Evolutionary conservation across 2,888 invertebrate genomes (phyloP), one percentile per base, ranked within the genome.

Genomic region (Synergus japonicus): DNA sequence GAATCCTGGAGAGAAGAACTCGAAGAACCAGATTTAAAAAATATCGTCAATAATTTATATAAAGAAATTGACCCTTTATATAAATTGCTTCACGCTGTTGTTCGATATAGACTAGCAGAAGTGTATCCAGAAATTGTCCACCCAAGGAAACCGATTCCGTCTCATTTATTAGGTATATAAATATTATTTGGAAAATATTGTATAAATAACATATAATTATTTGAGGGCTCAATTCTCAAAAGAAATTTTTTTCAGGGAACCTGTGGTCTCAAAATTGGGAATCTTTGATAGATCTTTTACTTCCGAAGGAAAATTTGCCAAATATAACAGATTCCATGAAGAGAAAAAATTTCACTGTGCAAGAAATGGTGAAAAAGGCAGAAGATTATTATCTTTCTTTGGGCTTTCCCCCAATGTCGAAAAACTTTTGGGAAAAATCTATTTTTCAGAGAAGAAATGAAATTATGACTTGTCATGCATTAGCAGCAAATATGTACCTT

Each of bases 191-290:
- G 22, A 60, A 8, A 15, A 37, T 37, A 37, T 37, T 37, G 37
- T 37, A 5, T 37, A 37, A 37, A 37, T 37, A 37, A 37, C 4
- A 37, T 37, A 64, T 29, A 37, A 5, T 12, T 60, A 12, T 43
- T 8, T 44, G 4, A 10, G 49, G 10, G 43, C n/a, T 49, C 18
- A 58, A 44, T 78, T 22, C 77, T 78, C 46, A 18, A 37, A 37
- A 37, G 0, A 37, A 37, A 37, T 7, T 4, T 37, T 37, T 84
- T 88, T 41, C 85, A 95, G 95, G 95, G 18, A 94, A 94, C 87
- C 93, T 96, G 91, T 96, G 96, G 96, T 94, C 95, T 0, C 95
- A 96, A 88, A 94, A 94, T 79, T 96, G 96, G 96, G 93, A 93
- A 44, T 89, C 94, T 0, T 88, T 96, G 12, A 88, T 93, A 0